A percentile compares a stretch with the other conserved stretches of the same genome.
phyloP scores from a whole-genome alignment of 2,113 vertebrate species.

The Chloroceryle aenea region DNA sequence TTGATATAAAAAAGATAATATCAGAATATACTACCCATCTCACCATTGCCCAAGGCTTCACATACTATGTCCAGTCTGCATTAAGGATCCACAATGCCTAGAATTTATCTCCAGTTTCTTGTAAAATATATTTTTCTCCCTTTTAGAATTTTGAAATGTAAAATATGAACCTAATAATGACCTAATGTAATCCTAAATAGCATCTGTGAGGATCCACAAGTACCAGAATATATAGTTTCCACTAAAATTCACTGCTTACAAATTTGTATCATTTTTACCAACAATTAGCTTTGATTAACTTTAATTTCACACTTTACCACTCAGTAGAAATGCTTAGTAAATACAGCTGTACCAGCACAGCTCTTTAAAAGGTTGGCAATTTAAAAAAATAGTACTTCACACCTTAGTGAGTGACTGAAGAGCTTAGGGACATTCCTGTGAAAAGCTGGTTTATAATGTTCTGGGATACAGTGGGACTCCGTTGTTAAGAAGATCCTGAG shows the following conservation, averaged over 20 bases:
- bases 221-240: not conserved
- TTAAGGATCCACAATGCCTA: not conserved
- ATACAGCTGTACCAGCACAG: not conserved
- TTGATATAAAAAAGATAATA: not conserved
- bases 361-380: not conserved
- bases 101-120: not conserved
- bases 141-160: not conserved
- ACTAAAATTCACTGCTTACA: not conserved
- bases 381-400: not conserved
- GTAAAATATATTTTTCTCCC: not conserved
- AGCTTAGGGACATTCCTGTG: not conserved
- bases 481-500: not conserved
- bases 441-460: not conserved
- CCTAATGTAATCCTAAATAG: not conserved
- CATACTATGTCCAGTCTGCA: not conserved
- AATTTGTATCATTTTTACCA: not conserved
- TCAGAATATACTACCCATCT: not conserved
- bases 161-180: not conserved
- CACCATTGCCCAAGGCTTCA: not conserved
- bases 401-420: not conserved
- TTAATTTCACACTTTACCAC: not conserved
- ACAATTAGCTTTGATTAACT: not conserved
- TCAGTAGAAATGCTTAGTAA: not conserved
- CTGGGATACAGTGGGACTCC: not conserved
- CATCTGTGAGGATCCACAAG: not conserved